Percentiles rank a stretch among this genome's conserved stretches.
Conservation (phyloP, 1,140 invertebrate genomes). For the Solenopsis fugax region DNA sequence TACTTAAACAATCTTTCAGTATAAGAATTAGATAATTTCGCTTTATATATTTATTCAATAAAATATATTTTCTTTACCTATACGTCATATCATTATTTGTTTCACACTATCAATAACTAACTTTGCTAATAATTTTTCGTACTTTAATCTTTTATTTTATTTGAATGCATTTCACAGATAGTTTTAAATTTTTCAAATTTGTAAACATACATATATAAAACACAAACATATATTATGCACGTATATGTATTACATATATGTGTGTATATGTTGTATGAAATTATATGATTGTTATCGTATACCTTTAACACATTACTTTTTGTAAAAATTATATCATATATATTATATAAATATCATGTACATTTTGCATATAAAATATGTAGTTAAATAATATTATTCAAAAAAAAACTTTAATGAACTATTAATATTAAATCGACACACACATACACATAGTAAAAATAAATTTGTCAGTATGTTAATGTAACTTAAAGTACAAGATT, state of each 20-base stretch:
- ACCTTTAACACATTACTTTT: not conserved
- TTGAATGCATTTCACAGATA: not conserved
- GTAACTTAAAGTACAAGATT: not conserved
- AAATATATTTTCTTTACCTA: not conserved
- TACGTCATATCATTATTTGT: not conserved
- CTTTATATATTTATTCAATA: not conserved
- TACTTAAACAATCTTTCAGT: not conserved
- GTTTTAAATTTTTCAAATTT: not conserved
- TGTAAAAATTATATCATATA: not conserved
- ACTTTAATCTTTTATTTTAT: conserved; percentile 3
- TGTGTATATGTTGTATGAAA: not conserved
- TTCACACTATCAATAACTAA: not conserved
- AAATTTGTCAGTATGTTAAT: not conserved
- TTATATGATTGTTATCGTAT: not conserved
- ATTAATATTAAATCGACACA: not conserved
- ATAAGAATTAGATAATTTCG: not conserved
- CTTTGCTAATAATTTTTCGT: not conserved
- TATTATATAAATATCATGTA: not conserved
- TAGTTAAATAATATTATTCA: not conserved
- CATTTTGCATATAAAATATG: not conserved
- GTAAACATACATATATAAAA: not conserved
- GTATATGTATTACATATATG: not conserved
- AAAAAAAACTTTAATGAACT: conserved; percentile 6
- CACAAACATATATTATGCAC: not conserved
- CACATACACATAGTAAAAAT: not conserved